Conservation (phyloP, 2,113 vertebrate species). For the Oenanthe melanoleuca region DNA sequence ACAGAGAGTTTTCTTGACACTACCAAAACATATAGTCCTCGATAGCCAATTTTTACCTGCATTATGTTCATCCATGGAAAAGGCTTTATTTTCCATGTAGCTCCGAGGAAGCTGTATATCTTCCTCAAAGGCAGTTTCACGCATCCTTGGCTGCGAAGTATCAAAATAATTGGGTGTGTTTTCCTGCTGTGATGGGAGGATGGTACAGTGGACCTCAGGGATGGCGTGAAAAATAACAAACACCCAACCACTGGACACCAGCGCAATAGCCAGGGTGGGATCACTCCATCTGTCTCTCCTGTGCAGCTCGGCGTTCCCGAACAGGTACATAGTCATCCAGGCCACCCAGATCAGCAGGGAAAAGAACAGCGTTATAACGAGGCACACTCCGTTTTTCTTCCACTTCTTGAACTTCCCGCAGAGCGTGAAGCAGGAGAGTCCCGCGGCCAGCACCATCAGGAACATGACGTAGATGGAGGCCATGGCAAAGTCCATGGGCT, state of each 20-base stretch:
- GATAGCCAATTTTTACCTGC: slow-evolving; percentile 79
- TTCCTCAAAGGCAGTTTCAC: slow-evolving; percentile 94
- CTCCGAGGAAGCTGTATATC: slow-evolving; percentile 91
- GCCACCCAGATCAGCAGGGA: slow-evolving; percentile 92
- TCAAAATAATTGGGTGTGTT: slow-evolving; percentile 95
- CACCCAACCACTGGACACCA: slow-evolving; percentile 93
- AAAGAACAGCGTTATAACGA: slow-evolving; percentile 85
- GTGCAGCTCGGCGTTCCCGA: slow-evolving; percentile 83
- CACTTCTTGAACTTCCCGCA: slow-evolving; percentile 92
- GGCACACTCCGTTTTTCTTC: slow-evolving; percentile 89
- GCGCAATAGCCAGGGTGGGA: slow-evolving; percentile 88
- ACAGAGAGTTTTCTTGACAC: not conserved
- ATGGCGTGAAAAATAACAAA: slow-evolving; percentile 92
- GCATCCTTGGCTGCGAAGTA: slow-evolving; percentile 91
- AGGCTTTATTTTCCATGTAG: slow-evolving; percentile 96
- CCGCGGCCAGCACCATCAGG: slow-evolving; percentile 81
- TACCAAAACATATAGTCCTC: not conserved
- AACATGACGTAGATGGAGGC: slow-evolving; percentile 91
- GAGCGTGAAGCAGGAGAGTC: slow-evolving; percentile 84
- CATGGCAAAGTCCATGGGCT: slow-evolving; percentile 90
- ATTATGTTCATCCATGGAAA: slow-evolving; percentile 91
- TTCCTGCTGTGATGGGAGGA: slow-evolving; percentile 88
- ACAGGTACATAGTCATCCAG: slow-evolving; percentile 96
- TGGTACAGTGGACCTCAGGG: slow-evolving; percentile 89
- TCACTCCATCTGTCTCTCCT: slow-evolving; percentile 87